A percentile compares a stretch with the other conserved stretches of the same genome.
Conservation (phyloP, 2,113 vertebrate genomes). For the Sinocyclocheilus maitianheensis region DNA sequence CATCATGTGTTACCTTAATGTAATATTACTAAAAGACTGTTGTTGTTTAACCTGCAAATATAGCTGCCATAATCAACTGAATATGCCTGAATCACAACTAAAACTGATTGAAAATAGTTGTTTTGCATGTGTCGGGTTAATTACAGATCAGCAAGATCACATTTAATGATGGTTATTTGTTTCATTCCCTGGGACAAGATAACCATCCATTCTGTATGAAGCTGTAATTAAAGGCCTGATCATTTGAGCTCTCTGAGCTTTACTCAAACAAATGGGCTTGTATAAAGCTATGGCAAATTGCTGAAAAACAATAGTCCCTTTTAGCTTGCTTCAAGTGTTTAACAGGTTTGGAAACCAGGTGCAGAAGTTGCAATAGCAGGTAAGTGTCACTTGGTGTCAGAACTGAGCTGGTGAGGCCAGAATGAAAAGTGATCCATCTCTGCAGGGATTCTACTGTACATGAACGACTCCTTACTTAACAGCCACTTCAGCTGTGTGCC, state of each 20-base stretch:
- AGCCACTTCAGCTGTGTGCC: conserved; percentile 33
- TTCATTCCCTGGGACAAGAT: conserved; percentile 29
- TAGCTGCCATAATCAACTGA: conserved; percentile 3
- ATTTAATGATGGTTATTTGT: conserved; percentile 48
- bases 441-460: conserved; percentile 12
- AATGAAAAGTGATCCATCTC: conserved; percentile 33
- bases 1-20: background rate
- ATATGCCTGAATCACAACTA: background rate
- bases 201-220: conserved; percentile 38
- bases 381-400: conserved; percentile 48
- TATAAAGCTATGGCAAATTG: background rate
- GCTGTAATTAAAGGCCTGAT: conserved; percentile 47
- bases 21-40: too few relatives aligned
- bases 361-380: conserved; percentile 31
- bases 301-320: background rate
- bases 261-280: background rate
- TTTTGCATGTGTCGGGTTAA: conserved; percentile 38
- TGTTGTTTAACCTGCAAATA: background rate
- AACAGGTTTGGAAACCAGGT: background rate
- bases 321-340: background rate
- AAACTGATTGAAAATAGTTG: conserved; percentile 39
- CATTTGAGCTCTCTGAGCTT: conserved; percentile 24
- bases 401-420: conserved; percentile 21
- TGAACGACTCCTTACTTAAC: conserved; percentile 31
- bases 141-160: conserved; percentile 35